These are phyloP conservation scores for Leptopilina syphax DNA, from an alignment of 2,888 invertebrate species.

Conservation along the genomic window DNA sequence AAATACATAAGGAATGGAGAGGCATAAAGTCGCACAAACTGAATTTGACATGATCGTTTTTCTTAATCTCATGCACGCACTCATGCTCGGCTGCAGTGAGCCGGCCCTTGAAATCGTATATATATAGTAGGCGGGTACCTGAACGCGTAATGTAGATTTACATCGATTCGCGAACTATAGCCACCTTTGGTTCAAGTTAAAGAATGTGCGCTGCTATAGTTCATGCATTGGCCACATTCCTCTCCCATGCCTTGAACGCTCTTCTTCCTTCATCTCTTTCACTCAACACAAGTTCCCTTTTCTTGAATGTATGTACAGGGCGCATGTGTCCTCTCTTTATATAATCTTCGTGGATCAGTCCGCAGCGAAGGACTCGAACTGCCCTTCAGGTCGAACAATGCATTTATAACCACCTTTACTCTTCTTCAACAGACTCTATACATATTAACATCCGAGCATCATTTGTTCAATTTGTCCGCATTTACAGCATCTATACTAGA, in stretches of 20 bases:
- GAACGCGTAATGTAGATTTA: conserved; percentile 39
- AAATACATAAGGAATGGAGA: conserved; percentile 17
- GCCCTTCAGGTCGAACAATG: conserved; percentile 37
- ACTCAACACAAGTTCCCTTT: conserved; percentile 56
- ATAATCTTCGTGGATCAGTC: conserved; percentile 28
- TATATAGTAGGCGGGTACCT: conserved; percentile 25
- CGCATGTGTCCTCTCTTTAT: conserved; percentile 17
- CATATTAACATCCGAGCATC: neutral
- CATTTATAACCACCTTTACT: conserved; percentile 19
- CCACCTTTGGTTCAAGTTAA: conserved; percentile 60
- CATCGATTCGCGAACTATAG: conserved; percentile 68
- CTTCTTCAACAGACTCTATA: neutral
- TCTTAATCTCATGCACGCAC: conserved; percentile 39
- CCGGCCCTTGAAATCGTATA: conserved; percentile 32
- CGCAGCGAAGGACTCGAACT: conserved; percentile 34
- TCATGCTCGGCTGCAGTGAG: neutral
- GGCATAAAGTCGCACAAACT: conserved; percentile 40
- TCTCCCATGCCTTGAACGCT: conserved; percentile 73
- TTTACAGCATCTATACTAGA: neutral
- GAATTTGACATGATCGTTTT: conserved; percentile 38
- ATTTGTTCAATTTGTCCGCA: conserved; percentile 28
- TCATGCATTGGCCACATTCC: conserved; percentile 76
- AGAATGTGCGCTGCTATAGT: conserved; percentile 73
- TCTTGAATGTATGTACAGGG: conserved; percentile 17
- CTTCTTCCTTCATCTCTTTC: conserved; percentile 65